Percentiles rank a stretch among this genome's conserved stretches.
These are phyloP conservation scores for Crocodylus rhombifer DNA, from an alignment of 2,797 vertebrate genomes.

Conservation along the genomic window DNA sequence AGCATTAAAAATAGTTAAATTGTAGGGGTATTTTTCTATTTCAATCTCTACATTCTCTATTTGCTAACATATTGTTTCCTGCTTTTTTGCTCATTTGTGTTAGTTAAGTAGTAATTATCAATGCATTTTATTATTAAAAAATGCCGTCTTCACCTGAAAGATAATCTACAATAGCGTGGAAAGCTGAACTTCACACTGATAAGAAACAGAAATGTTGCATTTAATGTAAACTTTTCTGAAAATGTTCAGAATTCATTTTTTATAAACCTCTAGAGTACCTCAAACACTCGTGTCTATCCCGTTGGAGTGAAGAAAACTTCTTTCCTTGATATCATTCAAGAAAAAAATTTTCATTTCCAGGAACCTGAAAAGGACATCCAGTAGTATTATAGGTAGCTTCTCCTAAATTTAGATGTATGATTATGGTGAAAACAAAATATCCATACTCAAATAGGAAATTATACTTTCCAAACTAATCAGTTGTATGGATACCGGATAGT, in stretches of 20 bases:
- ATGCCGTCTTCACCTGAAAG: constrained; percentile 5
- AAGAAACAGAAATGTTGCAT: constrained; percentile 2
- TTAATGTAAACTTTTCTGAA: background rate
- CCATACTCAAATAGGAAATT: constrained; percentile 58
- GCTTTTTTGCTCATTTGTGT: constrained; percentile 50
- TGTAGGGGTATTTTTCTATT: constrained; percentile 4
- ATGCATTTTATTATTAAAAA: constrained; percentile 43
- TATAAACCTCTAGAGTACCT: constrained; percentile 25
- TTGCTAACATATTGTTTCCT: constrained; percentile 45
- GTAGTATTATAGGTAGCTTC: background rate
- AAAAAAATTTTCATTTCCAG: background rate
- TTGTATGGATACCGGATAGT: constrained; percentile 51
- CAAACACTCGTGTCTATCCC: background rate
- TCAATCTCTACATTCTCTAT: background rate
- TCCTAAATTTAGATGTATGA: constrained; percentile 74
- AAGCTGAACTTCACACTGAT: constrained; percentile 28
- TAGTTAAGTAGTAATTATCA: constrained; percentile 49
- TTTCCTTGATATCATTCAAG: background rate
- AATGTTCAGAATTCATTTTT: constrained; percentile 4
- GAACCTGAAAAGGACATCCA: background rate
- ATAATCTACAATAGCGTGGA: constrained; percentile 23
- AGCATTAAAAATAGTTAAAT: constrained; percentile 60
- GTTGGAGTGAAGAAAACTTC: background rate
- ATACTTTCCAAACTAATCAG: constrained; percentile 63
- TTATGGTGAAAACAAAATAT: constrained; percentile 66